Evolutionary conservation across 2,797 vertebrate species (phyloP), one percentile per base, ranked within the genome.

Genomic region (Acrossocheilus fasciatus): DNA sequence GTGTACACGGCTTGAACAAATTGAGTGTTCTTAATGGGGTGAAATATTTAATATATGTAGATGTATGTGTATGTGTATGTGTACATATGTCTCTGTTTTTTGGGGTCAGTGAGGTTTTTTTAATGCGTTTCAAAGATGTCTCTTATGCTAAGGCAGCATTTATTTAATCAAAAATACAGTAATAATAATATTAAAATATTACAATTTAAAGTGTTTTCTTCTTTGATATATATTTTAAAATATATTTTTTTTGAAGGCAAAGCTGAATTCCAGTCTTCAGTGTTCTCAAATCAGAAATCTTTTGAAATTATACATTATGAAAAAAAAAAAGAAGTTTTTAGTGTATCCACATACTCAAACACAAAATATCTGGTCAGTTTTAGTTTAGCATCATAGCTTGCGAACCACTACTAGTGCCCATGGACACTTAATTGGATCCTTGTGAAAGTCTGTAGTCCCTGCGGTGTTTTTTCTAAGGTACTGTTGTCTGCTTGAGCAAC

Each of bases 391-490:
- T 66, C 41, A 41, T 73, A 39, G 14, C n/a, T 66, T 59, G 76
- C 10, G 57, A 54, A 45, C 85, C 52, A 45, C 77, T 85, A 43
- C 66, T 68, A 47, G 26, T 41, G 6, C 87, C 41, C 64, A 62
- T 87, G 82, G 90, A 79, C 52, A 74, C 79, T 86, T 80, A 85
- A 80, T 87, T 70, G 74, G 39, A 85, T 86, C 72, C 34, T 84
- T 83, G 20, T n/a, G 80, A 83, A 88, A 89, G 83, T n/a, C 36
- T 87, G 39, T 18, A 87, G 82, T 90, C 88, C 62, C 90, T 87
- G 72, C 85, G 70, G 75, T 89, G 50, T 82, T 90, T 91, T 91
- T 91, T 89, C 52, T 59, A 57, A 88, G 86, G 83, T 18, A 64
- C 82, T 74, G 23, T 78, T 85, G 76, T 89, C 81, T 68, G 79